These are phyloP conservation scores for Melopsittacus undulatus DNA, from an alignment of 2,797 vertebrate species.

Conservation along the genomic window DNA sequence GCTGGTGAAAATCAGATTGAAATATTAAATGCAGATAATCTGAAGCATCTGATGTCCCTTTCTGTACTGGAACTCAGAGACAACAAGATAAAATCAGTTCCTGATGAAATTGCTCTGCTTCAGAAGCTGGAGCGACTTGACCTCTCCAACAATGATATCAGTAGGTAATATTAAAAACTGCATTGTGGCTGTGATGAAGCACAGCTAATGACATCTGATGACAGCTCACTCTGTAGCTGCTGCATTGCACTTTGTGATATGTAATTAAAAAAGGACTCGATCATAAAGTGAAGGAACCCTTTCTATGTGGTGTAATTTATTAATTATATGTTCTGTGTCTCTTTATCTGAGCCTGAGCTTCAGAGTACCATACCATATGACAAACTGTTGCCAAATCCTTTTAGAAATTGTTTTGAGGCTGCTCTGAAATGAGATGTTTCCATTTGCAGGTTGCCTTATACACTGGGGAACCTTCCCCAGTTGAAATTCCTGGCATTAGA, in stretches of 20 bases:
- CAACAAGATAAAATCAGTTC: conserved; percentile 86
- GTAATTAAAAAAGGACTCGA: neutral
- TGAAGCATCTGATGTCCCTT: conserved; percentile 80
- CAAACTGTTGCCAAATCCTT: neutral
- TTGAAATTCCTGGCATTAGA: conserved; percentile 90
- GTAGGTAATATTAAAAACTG: conserved; percentile 75
- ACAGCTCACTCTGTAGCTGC: neutral
- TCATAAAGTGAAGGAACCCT: neutral
- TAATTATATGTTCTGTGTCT: neutral
- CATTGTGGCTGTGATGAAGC: neutral
- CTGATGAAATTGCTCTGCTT: conserved; percentile 82
- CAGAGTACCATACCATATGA: neutral
- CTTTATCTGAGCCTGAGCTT: neutral
- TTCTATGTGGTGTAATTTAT: neutral
- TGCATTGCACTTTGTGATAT: neutral
- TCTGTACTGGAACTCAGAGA: conserved; percentile 85
- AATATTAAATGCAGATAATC: conserved; percentile 77
- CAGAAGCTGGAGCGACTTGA: conserved; percentile 86
- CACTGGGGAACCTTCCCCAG: conserved; percentile 86
- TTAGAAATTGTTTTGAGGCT: neutral
- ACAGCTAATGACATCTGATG: neutral
- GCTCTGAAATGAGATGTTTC: conserved; percentile 19
- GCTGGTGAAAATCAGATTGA: conserved; percentile 88
- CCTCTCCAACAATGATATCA: conserved; percentile 87
- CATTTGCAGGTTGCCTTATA: conserved; percentile 84